A percentile compares a stretch with the other conserved stretches of the same genome.
These are phyloP conservation scores for Otolemur crassicaudatus DNA, from an alignment of 2,797 vertebrate genomes.

Conservation along the genomic window DNA sequence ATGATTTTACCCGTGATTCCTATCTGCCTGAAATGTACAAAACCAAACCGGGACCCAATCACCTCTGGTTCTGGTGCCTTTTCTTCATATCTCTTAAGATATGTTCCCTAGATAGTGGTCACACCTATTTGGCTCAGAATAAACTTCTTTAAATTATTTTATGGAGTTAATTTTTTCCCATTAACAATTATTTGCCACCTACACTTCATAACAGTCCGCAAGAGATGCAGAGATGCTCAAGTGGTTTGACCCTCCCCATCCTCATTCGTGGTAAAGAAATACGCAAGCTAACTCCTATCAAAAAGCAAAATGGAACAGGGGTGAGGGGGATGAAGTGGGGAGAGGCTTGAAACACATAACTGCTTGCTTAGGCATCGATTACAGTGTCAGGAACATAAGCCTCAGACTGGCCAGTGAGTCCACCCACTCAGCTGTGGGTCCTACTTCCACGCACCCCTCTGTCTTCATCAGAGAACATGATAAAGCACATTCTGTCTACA, in stretches of 20 bases:
- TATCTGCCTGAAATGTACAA: background rate
- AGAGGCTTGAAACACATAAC: too few relatives aligned
- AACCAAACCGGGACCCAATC: background rate
- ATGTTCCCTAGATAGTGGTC: too few relatives aligned
- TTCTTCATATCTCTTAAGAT: too few relatives aligned
- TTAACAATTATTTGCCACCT: background rate
- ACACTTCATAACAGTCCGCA: background rate
- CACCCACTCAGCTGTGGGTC: background rate
- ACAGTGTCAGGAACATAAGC: rapidly evolving
- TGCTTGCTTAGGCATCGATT: too few relatives aligned
- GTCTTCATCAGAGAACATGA: background rate
- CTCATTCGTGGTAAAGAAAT: background rate
- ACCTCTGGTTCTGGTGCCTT: too few relatives aligned
- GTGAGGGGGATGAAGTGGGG: rapidly evolving
- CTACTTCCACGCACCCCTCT: background rate
- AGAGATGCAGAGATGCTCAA: background rate
- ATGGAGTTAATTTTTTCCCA: too few relatives aligned
- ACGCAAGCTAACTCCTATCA: background rate
- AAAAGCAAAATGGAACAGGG: background rate
- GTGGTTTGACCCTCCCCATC: background rate
- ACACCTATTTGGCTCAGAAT: too few relatives aligned
- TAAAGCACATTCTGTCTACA: background rate
- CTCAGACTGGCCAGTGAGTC: background rate
- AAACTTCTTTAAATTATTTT: too few relatives aligned
- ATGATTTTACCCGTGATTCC: background rate